phyloP scores from a whole-genome alignment of 1,140 invertebrate species.

The Uloborus diversus region DNA sequence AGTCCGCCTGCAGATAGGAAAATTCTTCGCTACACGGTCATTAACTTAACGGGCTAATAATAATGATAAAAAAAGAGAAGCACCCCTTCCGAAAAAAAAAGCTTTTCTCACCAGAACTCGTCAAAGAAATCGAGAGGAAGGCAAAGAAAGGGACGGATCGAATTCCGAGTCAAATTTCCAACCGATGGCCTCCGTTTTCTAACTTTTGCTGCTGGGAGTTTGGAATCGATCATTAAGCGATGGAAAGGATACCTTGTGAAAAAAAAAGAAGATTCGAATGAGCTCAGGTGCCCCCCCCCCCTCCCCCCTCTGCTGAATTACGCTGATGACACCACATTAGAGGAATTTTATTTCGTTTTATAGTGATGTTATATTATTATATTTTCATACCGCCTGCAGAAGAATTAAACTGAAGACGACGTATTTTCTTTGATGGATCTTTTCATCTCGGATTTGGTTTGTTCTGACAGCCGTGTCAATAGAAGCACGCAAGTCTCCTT shows the following conservation, averaged over 20 bases:
- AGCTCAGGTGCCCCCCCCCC: not conserved
- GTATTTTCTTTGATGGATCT: not conserved
- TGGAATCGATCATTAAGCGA: not conserved
- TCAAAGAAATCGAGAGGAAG: not conserved
- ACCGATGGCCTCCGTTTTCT: not conserved
- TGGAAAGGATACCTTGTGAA: not conserved
- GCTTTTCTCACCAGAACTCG: not conserved
- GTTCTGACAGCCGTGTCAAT: too few species aligned
- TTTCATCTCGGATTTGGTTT: not conserved
- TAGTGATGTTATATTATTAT: not conserved
- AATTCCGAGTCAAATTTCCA: not conserved
- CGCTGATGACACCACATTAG: not conserved
- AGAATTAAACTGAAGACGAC: too few species aligned
- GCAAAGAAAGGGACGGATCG: not conserved
- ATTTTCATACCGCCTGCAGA: not conserved
- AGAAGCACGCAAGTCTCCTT: too few species aligned
- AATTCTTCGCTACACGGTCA: constrained; percentile 42
- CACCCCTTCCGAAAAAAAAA: too few species aligned
- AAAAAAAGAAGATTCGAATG: too few species aligned
- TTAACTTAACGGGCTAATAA: constrained; percentile 39
- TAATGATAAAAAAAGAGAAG: too few species aligned
- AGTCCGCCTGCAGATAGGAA: constrained; percentile 19
- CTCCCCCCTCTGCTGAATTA: too few species aligned
- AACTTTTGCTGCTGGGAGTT: not conserved
- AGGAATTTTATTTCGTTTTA: not conserved